Evolutionary conservation across 2,113 vertebrate species (phyloP), one percentile per base, ranked within the genome.

Genomic region (Rissa tridactyla): DNA sequence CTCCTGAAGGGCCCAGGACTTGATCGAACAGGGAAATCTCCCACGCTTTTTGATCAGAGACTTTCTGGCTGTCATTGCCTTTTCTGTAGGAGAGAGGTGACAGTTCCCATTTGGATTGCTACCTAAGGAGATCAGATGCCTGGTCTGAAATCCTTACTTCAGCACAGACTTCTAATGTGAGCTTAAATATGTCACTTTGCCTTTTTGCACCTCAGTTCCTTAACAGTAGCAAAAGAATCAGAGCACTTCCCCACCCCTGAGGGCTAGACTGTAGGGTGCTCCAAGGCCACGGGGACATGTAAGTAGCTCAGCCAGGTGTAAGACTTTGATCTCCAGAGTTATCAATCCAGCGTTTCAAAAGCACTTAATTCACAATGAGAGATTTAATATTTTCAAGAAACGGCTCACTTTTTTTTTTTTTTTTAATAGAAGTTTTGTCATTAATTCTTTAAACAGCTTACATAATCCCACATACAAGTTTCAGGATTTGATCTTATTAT

Each of bases 321-420:
- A 79, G 49, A 58, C 95, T 96, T 96, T 96, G 78, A 96, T 96
- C 89, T 97, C 58, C 89, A 81, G 52, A 85, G 47, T 94, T 93
- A 94, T 83, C 95, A 88, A 62, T 38, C 78, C 82, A 85, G 73
- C 32, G 87, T 87, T 95, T 94, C 91, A 83, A 66, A 95, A 95
- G 89, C 42, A 44, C 40, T 96, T 90, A 69, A 71, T 71, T 94
- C 66, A 83, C 87, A 95, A 95, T 57, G 60, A 89, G 66, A 86
- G 38, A 60, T 76, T 62, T 70, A 30, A 83, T 91, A 70, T 73
- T 95, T 93, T 77, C 58, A 58, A 58, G 84, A 77, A 90, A 85
- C 22, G 6, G 54, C 58, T 90, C 15, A 12, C 38, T 86, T 75
- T 90, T 87, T 66, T 54, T 87, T 66, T 54, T 82, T 81, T 81